Evolutionary conservation across 2,113 vertebrate species (phyloP), one percentile per base, ranked within the genome.

Genomic region (Gila orcuttii): DNA sequence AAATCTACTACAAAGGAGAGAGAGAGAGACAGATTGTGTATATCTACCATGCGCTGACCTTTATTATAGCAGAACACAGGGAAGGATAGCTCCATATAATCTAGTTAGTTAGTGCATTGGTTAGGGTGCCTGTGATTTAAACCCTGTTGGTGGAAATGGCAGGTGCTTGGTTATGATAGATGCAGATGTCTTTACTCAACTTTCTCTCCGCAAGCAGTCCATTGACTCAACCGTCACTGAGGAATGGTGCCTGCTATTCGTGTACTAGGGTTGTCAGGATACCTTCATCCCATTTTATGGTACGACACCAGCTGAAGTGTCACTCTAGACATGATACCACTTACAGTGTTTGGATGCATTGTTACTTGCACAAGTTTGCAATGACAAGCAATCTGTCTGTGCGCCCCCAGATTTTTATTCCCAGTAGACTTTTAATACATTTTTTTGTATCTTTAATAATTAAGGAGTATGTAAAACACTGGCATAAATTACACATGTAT

Each of bases 141-240:
- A 79, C 50, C 21, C 77, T 42, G 33, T 12, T 62, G 77, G 33
- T n/a, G 57, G 77, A 55, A 62, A 79, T 4, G 6, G 77, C 55
- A 79, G 77, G 55, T 79, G 57, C 23, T 79, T 59, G 75, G 52
- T 79, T 62, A 42, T 78, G 75, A 57, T 79, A 62, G 11, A 79
- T 59, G 57, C 57, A 79, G 55, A 79, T 79, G 55, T 21, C 77
- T 39, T 36, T 15, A 60, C 57, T 60, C 52, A 36, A 62, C 75
- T 78, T 78, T 57, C 75, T 78, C 50, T 78, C 75, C 2, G 55
- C 77, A 59, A 79, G 77, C 55, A 79, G 19, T 36, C 36, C 52
- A 60, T 39, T 42, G 55, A 31, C 36, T 79, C 7, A 57, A 15
- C 19, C 57, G 33, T 17, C 39, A 25, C 77, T 62, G 21, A 62